phyloP scores from a whole-genome alignment of 2,797 vertebrate genomes.

The Rhinophrynus dorsalis region DNA sequence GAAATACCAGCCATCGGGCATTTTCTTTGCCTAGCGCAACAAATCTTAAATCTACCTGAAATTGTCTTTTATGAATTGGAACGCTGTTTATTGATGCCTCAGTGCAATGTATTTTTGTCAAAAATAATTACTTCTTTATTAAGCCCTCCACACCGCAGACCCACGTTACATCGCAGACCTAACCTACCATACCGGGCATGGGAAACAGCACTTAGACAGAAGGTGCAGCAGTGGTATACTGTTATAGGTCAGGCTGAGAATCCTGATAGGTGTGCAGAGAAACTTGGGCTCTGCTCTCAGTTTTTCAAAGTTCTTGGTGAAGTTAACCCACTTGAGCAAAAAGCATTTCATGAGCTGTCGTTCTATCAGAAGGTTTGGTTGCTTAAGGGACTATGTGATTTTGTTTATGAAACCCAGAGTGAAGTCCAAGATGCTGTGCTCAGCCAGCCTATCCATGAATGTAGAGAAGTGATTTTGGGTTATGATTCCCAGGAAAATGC shows the following conservation, averaged over 20 bases:
- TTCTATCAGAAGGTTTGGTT: conserved; percentile 94
- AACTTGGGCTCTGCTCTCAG: conserved; percentile 86
- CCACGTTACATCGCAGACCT: conserved; percentile 84
- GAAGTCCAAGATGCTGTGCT: conserved; percentile 92
- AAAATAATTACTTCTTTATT: conserved; percentile 97
- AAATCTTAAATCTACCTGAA: conserved; percentile 93
- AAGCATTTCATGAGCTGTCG: conserved; percentile 86
- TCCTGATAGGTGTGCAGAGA: conserved; percentile 80
- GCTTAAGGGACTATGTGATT: conserved; percentile 93
- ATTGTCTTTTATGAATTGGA: conserved; percentile 96
- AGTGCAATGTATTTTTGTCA: conserved; percentile 89
- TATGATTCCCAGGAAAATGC: conserved; percentile 93
- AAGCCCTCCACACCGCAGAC: conserved; percentile 83
- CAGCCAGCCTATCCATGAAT: conserved; percentile 95
- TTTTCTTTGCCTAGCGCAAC: conserved; percentile 95
- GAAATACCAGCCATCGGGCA: conserved; percentile 97
- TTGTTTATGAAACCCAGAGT: conserved; percentile 94
- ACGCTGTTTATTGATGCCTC: conserved; percentile 94
- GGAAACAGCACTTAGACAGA: conserved; percentile 89
- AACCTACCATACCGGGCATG: conserved; percentile 85
- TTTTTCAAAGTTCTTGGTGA: conserved; percentile 89
- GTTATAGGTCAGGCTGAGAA: conserved; percentile 78
- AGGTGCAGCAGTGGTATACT: conserved; percentile 88
- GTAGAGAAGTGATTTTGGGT: conserved; percentile 95
- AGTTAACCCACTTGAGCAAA: conserved; percentile 85